Percentiles rank a stretch among this genome's conserved stretches.
Conservation (phyloP, 2,797 vertebrate species). For the Gadopsis bispinosus region DNA sequence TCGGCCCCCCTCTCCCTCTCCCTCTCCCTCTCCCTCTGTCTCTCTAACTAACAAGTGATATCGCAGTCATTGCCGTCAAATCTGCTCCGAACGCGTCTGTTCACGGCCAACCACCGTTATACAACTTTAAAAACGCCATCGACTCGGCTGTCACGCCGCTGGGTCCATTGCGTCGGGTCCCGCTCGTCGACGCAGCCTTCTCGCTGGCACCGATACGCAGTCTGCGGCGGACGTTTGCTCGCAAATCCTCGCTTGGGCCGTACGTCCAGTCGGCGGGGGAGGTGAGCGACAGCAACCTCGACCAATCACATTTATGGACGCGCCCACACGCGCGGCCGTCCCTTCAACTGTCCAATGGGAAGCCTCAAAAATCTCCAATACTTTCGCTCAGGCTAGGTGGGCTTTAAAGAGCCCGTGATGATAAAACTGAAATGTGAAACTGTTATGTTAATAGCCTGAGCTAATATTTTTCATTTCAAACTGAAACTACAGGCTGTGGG, state of each 20-base stretch:
- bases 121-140: slow-evolving; percentile 60
- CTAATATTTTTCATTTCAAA: slow-evolving; percentile 27
- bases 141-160: slow-evolving; percentile 53
- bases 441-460: slow-evolving; percentile 31
- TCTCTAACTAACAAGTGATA: slow-evolving; percentile 65
- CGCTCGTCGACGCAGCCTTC: slow-evolving; percentile 26
- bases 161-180: slow-evolving; percentile 41
- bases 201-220: slow-evolving; percentile 51
- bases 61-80: slow-evolving; percentile 53
- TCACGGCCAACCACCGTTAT: slow-evolving; percentile 40
- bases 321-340: slow-evolving; percentile 18
- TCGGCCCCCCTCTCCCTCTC: slow-evolving; percentile 43
- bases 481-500: background rate
- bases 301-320: slow-evolving; percentile 62
- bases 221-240: slow-evolving; percentile 73
- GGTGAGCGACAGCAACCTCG: slow-evolving; percentile 46
- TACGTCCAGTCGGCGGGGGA: slow-evolving; percentile 55
- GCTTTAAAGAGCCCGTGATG: slow-evolving; percentile 74
- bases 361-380: background rate
- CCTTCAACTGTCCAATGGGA: slow-evolving; percentile 71
- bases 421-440: slow-evolving; percentile 32
- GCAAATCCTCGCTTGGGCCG: slow-evolving; percentile 67
- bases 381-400: slow-evolving; percentile 73
- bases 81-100: slow-evolving; percentile 15
- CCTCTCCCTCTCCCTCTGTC: slow-evolving; percentile 3